These are phyloP conservation scores for Sander lucioperca DNA, from an alignment of 2,113 vertebrate species.

Conservation along the genomic window DNA sequence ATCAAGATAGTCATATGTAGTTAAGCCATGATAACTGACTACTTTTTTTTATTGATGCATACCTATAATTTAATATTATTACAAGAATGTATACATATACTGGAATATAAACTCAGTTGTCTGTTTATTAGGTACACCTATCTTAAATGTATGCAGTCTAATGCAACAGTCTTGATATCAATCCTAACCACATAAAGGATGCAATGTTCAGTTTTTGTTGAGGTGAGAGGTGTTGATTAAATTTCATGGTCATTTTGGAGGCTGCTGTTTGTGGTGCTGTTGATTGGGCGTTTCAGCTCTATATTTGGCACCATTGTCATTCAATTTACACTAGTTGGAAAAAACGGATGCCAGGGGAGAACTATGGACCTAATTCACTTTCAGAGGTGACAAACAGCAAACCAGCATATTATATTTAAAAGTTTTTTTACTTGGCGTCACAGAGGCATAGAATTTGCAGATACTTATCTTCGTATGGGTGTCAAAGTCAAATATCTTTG, in stretches of 20 bases:
- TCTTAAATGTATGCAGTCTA: too few species aligned
- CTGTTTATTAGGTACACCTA: background rate
- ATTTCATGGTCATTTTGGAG: background rate
- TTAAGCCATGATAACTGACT: background rate
- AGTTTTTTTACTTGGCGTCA: slow-evolving; percentile 1
- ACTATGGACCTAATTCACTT: background rate
- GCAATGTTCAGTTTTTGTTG: background rate
- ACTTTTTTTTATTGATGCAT: background rate
- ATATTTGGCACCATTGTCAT: background rate
- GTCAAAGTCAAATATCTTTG: slow-evolving; percentile 17
- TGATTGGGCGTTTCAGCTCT: background rate
- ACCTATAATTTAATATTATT: background rate
- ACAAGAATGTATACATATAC: background rate
- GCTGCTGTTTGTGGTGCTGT: background rate
- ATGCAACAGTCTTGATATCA: background rate
- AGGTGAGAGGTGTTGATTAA: background rate
- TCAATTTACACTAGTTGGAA: background rate
- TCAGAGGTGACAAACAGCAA: background rate
- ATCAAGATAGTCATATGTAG: background rate
- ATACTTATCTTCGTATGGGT: slow-evolving; percentile 6
- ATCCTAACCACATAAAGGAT: background rate
- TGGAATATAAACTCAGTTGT: background rate
- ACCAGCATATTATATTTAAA: background rate
- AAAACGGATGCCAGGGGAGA: background rate
- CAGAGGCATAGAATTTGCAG: background rate